A percentile compares a stretch with the other conserved stretches of the same genome.
phyloP scores from a whole-genome alignment of 1,140 invertebrate genomes.

The Vanessa atalanta region DNA sequence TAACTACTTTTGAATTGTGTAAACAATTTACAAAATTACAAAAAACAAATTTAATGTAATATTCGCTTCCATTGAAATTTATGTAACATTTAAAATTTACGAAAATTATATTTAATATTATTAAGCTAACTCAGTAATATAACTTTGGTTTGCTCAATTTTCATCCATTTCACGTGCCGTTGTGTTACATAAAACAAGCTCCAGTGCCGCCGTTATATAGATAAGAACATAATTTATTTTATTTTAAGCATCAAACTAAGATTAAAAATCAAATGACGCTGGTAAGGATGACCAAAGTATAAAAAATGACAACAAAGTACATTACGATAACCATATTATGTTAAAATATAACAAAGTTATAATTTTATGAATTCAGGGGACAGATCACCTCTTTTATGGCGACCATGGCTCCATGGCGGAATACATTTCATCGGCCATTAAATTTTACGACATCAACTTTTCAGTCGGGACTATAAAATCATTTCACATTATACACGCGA shows the following conservation, averaged over 20 bases:
- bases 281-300: too few species aligned
- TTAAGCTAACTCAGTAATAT: too few species aligned
- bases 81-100: too few species aligned
- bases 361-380: constrained; percentile 24
- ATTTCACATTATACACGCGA: constrained; percentile 39
- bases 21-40: too few species aligned
- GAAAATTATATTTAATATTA: too few species aligned
- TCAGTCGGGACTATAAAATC: constrained; percentile 55
- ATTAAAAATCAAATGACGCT: neutral
- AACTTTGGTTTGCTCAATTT: too few species aligned
- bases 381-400: constrained; percentile 23
- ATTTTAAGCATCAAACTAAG: neutral
- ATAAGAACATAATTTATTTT: neutral
- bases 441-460: constrained; percentile 63
- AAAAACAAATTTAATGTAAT: too few species aligned
- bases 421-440: constrained; percentile 62
- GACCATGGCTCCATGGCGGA: constrained; percentile 34
- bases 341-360: constrained; percentile 24
- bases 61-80: too few species aligned
- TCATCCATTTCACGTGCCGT: too few species aligned
- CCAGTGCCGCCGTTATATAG: too few species aligned
- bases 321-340: neutral
- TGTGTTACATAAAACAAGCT: too few species aligned
- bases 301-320: neutral
- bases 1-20: too few species aligned